Conservation (phyloP, 2,888 invertebrate genomes). For the Germaria angustata region DNA sequence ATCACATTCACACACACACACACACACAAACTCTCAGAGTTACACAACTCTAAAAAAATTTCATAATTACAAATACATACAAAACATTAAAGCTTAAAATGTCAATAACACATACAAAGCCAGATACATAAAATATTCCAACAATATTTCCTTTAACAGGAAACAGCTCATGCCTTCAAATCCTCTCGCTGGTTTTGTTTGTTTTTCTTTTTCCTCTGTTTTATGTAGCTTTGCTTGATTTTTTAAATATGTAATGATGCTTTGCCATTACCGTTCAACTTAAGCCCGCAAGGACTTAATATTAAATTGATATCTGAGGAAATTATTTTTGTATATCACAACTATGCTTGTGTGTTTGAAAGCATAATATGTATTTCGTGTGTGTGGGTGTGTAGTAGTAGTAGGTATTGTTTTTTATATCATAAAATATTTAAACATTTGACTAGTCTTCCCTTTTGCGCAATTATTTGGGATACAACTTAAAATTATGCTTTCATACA, state of each 20-base stretch:
- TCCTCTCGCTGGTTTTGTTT: neutral
- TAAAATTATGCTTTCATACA: neutral
- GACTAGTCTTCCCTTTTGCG: neutral
- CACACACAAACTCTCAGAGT: neutral
- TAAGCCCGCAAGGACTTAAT: constrained; percentile 51
- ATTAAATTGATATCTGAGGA: constrained; percentile 70
- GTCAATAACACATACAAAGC: neutral
- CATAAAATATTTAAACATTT: neutral
- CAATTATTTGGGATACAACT: constrained; percentile 14
- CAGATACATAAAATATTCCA: neutral
- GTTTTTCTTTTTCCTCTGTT: neutral
- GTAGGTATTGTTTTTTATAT: neutral
- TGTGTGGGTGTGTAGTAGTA: neutral
- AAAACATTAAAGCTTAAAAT: neutral
- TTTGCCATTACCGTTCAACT: constrained; percentile 3
- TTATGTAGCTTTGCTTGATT: neutral
- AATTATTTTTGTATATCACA: constrained; percentile 58
- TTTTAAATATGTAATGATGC: neutral
- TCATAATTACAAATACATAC: constrained; percentile 10
- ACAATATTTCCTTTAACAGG: constrained; percentile 22
- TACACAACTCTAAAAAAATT: neutral
- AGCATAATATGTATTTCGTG: neutral
- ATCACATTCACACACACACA: neutral
- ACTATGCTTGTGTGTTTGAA: neutral
- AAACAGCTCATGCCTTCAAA: constrained; percentile 26